These are phyloP conservation scores for Pachyramphus minor DNA, from an alignment of 2,113 vertebrate genomes.

Conservation along the genomic window DNA sequence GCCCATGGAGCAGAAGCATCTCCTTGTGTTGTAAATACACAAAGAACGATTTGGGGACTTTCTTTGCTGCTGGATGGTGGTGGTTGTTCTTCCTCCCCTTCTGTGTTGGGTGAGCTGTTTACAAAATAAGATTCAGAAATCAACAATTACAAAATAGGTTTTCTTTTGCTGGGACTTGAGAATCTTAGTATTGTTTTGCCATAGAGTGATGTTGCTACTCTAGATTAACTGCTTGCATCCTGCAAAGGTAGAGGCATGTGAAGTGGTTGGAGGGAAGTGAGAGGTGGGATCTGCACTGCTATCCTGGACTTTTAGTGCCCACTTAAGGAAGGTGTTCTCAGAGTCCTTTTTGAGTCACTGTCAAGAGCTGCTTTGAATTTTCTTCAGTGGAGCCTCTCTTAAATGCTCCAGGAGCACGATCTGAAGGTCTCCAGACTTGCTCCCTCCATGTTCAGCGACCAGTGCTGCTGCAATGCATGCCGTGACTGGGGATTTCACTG, in stretches of 20 bases:
- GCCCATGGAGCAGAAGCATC: rapidly evolving
- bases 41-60: background rate
- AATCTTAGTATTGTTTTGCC: background rate
- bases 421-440: background rate
- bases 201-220: rapidly evolving
- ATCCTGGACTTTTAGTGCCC: background rate
- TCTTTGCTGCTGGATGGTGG: background rate
- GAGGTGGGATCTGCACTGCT: background rate
- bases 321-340: background rate
- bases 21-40: background rate
- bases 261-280: background rate
- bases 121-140: background rate
- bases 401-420: rapidly evolving
- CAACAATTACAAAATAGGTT: background rate
- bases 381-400: background rate
- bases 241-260: rapidly evolving
- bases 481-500: rapidly evolving
- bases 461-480: background rate
- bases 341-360: background rate
- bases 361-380: background rate
- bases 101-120: background rate
- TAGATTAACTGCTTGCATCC: background rate
- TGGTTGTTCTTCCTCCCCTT: background rate
- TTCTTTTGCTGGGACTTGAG: background rate
- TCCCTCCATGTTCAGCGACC: rapidly evolving